phyloP scores from a whole-genome alignment of 1,140 invertebrate genomes.

The Mercenaria mercenaria region DNA sequence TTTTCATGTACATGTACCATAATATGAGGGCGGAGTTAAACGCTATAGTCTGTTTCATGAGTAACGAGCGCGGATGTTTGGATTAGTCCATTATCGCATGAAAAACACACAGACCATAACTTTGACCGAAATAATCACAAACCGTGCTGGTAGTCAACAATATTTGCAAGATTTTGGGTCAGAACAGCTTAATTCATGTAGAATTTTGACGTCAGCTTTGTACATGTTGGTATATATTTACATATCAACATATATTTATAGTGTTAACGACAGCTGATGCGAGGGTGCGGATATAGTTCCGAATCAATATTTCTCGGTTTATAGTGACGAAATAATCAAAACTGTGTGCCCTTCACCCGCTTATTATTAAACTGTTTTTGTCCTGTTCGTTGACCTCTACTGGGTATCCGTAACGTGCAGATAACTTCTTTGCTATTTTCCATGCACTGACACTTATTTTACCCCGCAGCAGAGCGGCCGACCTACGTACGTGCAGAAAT shows the following conservation, averaged over 20 bases:
- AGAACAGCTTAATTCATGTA: neutral
- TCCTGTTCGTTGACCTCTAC: too few species aligned
- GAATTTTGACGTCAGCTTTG: neutral
- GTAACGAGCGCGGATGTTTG: neutral
- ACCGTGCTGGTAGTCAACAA: constrained; percentile 10
- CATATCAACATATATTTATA: neutral
- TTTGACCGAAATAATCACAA: constrained; percentile 2
- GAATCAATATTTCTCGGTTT: too few species aligned
- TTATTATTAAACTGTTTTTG: too few species aligned
- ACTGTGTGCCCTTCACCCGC: too few species aligned
- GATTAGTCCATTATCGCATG: neutral
- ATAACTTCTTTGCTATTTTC: too few species aligned
- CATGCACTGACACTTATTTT: too few species aligned
- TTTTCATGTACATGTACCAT: too few species aligned
- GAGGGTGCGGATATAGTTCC: too few species aligned
- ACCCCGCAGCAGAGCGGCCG: too few species aligned
- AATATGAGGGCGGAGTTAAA: neutral
- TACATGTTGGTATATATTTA: neutral
- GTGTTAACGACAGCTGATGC: neutral
- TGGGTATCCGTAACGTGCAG: too few species aligned
- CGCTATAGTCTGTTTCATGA: neutral
- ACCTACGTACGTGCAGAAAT: too few species aligned
- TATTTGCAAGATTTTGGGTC: constrained; percentile 4
- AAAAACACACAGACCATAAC: neutral
- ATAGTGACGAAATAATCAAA: too few species aligned